These are phyloP conservation scores for Trissonchulus sp. DNA, from an alignment of 2,888 invertebrate species.

Conservation along the genomic window DNA sequence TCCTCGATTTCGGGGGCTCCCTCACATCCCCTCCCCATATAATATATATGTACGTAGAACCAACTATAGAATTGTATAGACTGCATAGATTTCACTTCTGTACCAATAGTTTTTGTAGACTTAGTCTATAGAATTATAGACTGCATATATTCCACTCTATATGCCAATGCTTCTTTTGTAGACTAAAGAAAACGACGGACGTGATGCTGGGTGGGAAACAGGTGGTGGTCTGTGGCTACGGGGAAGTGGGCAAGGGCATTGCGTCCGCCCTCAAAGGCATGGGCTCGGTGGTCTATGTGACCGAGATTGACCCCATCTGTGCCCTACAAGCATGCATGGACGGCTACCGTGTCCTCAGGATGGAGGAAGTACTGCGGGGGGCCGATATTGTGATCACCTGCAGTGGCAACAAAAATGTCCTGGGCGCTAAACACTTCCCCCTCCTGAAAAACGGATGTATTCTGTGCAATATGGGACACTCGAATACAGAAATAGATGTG, in stretches of 20 bases:
- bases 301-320: conserved; percentile 96
- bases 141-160: too few species aligned
- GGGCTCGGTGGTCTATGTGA: conserved; percentile 83
- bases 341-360: conserved; percentile 85
- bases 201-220: conserved; percentile 97
- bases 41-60: too few species aligned
- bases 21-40: too few species aligned
- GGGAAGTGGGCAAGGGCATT: conserved; percentile 61
- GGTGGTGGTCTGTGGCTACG: conserved; percentile 90
- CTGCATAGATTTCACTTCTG: too few species aligned
- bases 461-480: conserved; percentile 94
- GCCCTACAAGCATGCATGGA: conserved; percentile 95
- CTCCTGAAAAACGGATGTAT: conserved; percentile 92
- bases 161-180: conserved; percentile 53
- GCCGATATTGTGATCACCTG: conserved; percentile 96
- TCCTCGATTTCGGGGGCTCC: too few species aligned
- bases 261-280: conserved; percentile 52
- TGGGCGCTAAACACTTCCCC: conserved; percentile 88
- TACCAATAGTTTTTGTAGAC: too few species aligned
- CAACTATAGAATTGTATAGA: too few species aligned
- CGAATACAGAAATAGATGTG: conserved; percentile 90
- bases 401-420: conserved; percentile 72
- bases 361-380: conserved; percentile 82
- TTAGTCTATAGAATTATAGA: too few species aligned
- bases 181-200: conserved; percentile 80